Evolutionary conservation across 2,888 invertebrate genomes (phyloP).

Genomic region (Ophion ventricosus): DNA sequence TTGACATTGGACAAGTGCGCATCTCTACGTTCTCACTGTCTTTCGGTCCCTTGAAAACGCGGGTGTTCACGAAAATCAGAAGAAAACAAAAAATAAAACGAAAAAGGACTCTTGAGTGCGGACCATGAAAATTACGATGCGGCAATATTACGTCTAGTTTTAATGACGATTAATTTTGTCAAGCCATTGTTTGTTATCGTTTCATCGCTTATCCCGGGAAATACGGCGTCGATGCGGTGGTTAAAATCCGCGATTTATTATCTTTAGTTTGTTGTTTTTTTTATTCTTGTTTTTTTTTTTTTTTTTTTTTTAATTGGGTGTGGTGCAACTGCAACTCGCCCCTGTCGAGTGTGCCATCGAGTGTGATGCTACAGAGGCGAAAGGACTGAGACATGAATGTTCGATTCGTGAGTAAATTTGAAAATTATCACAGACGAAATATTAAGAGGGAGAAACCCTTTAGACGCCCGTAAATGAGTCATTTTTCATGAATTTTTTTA

Average conservation of each 20-base stretch:
- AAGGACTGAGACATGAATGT: conserved; percentile 77
- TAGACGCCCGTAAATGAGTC: no score
- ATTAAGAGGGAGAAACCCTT: no score
- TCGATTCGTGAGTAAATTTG: conserved; percentile 77
- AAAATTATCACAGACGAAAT: not conserved
- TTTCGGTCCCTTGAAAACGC: conserved; percentile 35
- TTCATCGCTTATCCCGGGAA: conserved; percentile 43
- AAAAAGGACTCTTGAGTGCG: conserved; percentile 24
- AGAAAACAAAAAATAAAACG: conserved; percentile 9
- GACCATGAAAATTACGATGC: conserved; percentile 21
- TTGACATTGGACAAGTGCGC: conserved; percentile 79
- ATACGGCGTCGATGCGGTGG: conserved; percentile 56
- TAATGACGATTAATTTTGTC: conserved; percentile 14
- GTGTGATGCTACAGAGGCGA: conserved; percentile 75
- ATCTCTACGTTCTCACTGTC: conserved; percentile 72
- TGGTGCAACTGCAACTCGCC: conserved; percentile 51
- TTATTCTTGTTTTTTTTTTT: conserved; percentile 3
- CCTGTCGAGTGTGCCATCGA: conserved; percentile 62
- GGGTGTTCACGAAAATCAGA: conserved; percentile 19
- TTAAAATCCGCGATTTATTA: conserved; percentile 25
- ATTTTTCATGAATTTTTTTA: no score
- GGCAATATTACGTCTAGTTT: conserved; percentile 33
- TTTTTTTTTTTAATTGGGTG: conserved; percentile 21
- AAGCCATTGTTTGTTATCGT: not conserved
- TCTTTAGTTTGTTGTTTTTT: conserved; percentile 37